Percentiles rank a stretch among this genome's conserved stretches.
Conservation (phyloP, 2,888 invertebrate species). For the Pachliopta kotzebuea region DNA sequence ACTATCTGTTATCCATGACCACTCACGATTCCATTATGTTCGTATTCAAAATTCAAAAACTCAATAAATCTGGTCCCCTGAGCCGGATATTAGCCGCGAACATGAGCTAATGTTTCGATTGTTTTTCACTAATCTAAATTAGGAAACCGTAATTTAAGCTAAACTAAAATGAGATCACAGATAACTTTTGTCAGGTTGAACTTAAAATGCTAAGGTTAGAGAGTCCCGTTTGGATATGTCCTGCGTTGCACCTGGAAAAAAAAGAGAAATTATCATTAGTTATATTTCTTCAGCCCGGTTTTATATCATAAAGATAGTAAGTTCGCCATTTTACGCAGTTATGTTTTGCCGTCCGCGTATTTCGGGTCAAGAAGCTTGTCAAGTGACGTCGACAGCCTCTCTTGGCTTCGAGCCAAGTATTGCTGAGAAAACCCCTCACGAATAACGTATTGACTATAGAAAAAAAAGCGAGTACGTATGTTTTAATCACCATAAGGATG, state of each 20-base stretch:
- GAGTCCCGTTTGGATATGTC: constrained; percentile 60
- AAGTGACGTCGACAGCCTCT: constrained; percentile 60
- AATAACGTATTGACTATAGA: constrained; percentile 53
- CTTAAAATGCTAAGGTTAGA: constrained; percentile 65
- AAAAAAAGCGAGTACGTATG: constrained; percentile 41
- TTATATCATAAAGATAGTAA: constrained; percentile 29
- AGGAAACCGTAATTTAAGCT: constrained; percentile 54
- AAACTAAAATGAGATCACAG: constrained; percentile 75
- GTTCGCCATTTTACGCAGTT: constrained; percentile 40
- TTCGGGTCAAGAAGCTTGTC: constrained; percentile 70
- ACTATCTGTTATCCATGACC: constrained; percentile 73
- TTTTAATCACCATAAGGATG: constrained; percentile 25
- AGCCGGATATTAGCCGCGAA: constrained; percentile 36
- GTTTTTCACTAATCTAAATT: constrained; percentile 49
- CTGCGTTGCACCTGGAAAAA: constrained; percentile 64
- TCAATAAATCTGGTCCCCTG: constrained; percentile 43
- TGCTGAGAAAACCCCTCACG: constrained; percentile 44
- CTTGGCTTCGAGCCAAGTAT: constrained; percentile 60
- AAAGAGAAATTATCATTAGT: constrained; percentile 37
- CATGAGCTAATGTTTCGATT: constrained; percentile 35
- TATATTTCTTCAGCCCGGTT: constrained; percentile 31
- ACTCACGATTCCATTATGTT: constrained; percentile 53
- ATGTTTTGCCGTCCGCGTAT: constrained; percentile 50
- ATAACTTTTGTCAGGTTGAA: constrained; percentile 73
- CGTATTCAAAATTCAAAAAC: constrained; percentile 38